A percentile compares a stretch with the other conserved stretches of the same genome.
These are phyloP conservation scores for Gymnocypris eckloni DNA, from an alignment of 2,797 vertebrate genomes.

Conservation along the genomic window DNA sequence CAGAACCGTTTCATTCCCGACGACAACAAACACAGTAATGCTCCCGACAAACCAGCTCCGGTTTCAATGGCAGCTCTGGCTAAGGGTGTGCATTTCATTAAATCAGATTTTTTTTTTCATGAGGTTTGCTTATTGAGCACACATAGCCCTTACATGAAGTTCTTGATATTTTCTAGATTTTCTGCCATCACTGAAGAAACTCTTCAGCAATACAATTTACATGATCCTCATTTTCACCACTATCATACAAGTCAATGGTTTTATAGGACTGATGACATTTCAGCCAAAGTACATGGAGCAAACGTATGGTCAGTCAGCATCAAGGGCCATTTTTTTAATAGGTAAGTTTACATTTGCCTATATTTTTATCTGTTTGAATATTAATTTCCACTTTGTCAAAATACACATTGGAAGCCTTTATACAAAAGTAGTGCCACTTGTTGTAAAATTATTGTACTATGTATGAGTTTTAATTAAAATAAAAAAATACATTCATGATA, in stretches of 20 bases:
- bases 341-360: slow-evolving; percentile 48
- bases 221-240: slow-evolving; percentile 83
- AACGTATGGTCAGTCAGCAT: slow-evolving; percentile 87
- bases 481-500: too few relatives aligned
- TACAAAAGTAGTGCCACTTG: neutral
- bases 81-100: slow-evolving; percentile 69
- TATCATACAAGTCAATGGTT: slow-evolving; percentile 86
- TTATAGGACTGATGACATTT: slow-evolving; percentile 96
- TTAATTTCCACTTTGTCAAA: neutral
- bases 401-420: neutral
- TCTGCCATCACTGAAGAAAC: slow-evolving; percentile 84
- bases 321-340: slow-evolving; percentile 88
- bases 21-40: slow-evolving; percentile 55
- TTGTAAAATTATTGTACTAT: neutral
- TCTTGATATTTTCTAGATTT: slow-evolving; percentile 82
- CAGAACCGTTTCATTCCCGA: slow-evolving; percentile 73
- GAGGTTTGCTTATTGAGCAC: neutral
- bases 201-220: slow-evolving; percentile 88
- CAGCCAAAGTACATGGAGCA: slow-evolving; percentile 96
- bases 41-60: slow-evolving; percentile 63
- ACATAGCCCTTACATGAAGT: neutral
- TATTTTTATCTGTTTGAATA: neutral
- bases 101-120: neutral
- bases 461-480: too few relatives aligned
- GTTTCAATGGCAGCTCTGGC: slow-evolving; percentile 70